These are phyloP conservation scores for Diorhabda carinulata DNA, from an alignment of 1,140 invertebrate genomes.

Conservation along the genomic window DNA sequence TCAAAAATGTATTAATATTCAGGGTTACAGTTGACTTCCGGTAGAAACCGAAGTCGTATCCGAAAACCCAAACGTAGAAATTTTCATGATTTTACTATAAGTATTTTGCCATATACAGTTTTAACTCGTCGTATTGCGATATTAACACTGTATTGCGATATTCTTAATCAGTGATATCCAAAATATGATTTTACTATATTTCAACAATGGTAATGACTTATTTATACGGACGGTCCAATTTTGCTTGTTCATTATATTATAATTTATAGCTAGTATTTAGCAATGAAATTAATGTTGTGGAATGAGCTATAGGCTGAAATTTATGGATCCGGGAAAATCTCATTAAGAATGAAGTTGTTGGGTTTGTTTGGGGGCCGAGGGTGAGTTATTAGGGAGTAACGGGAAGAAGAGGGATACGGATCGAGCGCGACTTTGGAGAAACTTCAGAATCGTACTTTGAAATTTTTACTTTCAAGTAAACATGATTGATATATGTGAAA, in stretches of 20 bases:
- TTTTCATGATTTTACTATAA: too few species aligned
- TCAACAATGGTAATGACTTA: background rate
- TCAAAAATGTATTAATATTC: too few species aligned
- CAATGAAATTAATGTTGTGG: constrained; percentile 49
- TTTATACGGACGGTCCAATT: constrained; percentile 34
- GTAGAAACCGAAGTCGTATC: too few species aligned
- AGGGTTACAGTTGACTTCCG: too few species aligned
- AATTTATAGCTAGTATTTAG: constrained; percentile 49
- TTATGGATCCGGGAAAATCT: constrained; percentile 50
- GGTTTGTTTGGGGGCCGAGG: constrained; percentile 41
- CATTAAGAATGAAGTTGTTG: constrained; percentile 50
- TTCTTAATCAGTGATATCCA: too few species aligned
- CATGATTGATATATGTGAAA: too few species aligned
- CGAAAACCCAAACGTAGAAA: too few species aligned
- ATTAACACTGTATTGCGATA: too few species aligned
- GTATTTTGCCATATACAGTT: too few species aligned
- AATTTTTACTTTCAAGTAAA: background rate
- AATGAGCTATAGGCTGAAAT: constrained; percentile 49
- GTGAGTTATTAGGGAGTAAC: constrained; percentile 21
- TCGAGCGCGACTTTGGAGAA: constrained; percentile 13
- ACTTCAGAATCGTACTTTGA: constrained; percentile 6
- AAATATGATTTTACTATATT: too few species aligned
- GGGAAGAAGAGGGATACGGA: constrained; percentile 20
- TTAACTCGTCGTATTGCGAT: too few species aligned
- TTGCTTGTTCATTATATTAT: constrained; percentile 47